Evolutionary conservation across 2,797 vertebrate genomes (phyloP), one percentile per base, ranked within the genome.

Genomic region (Lagocephalus sceleratus): DNA sequence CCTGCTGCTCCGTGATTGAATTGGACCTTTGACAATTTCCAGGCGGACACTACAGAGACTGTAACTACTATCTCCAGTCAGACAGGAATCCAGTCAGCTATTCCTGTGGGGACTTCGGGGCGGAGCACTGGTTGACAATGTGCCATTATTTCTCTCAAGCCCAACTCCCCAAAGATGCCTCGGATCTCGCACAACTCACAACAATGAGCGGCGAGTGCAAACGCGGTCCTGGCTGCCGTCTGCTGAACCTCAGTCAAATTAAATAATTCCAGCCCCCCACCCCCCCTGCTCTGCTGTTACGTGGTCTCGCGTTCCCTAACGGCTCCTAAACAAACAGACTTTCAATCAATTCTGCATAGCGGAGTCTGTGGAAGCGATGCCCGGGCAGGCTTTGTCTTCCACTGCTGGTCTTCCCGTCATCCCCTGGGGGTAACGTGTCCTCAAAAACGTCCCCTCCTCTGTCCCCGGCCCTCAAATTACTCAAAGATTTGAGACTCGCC

Each of bases 381-480:
- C 1, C 11, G 4, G 32, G 32, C 12, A 14, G 3, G 10, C 32
- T 82, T 73, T 68, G 54, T 76, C 71, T 78, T 57, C 45, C 5
- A 5, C 40, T 42, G 16, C 17, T 23, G 68, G 65, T 61, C 43
- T 54, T 60, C 23, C 32, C 14, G 32, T 3, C 11, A 45, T 47
- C 63, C 61, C 60, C 60, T 63, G 25, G 54, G 57, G 67, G 73
- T 57, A 46, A 57, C 4, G 5, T 51, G 73, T 46, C 39, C 41
- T 49, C 15, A 49, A 47, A 63, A 52, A 43, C 29, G 35, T 38
- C 51, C 59, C 57, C 42, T 51, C 54, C 10, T 9, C 19, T 59
- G 71, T 58, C 50, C 46, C 3, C 44, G 41, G 45, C 55, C 72
- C 66, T 79, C 64, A 77, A 75, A 85, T 87, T 86, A 83, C 59